Base-by-base conservation (phyloP, 2,113 vertebrate species). In the Clupea harengus region DNA sequence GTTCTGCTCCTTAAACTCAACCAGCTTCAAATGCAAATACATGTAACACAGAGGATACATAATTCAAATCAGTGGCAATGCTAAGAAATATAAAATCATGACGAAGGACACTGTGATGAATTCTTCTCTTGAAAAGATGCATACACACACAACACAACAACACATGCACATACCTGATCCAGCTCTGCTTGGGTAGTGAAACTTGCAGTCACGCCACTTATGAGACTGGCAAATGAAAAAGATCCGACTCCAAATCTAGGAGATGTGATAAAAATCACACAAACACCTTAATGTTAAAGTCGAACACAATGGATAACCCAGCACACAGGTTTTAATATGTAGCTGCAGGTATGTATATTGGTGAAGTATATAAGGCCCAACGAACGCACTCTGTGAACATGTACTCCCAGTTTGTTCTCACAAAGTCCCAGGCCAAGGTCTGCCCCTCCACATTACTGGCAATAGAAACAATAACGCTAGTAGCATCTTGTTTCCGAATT, bases 401-500 rank as follows among this genome's bases (percentile, higher is more conserved):
- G 0, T 8, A 94, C 13, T 80, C 83, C 97, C 97, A 98, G 44
- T 97, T 94, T n/a, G 72, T 8, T 5, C 91, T 94, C 82, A 99
- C 85, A 88, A 99, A 98, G 80, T 97, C 92, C 98, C 97, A 98
- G 15, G 85, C 95, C 92, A 98, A 88, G 2, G 47, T 0, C 57
- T 97, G 97, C 32, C 97, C 97, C 0, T 92, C 6, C 15, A 93
- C 92, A 0, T 97, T 99, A 64, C 75, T 88, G 88, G 96, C 93
- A 0, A 99, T 95, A 86, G 93, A 93, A 83, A 85, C 93, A 89
- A 99, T 97, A 78, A 97, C 97, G 20, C 93, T 88, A 9, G 95
- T 94, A 83, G 96, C 96, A 0, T 99, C 98, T 91, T 99, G 98
- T 88, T 89, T 97, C 2, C 97, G 95, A 88, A 99, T 98, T 92